These are phyloP conservation scores for Oncorhynchus mykiss DNA, from an alignment of 2,113 vertebrate genomes.

Conservation along the genomic window DNA sequence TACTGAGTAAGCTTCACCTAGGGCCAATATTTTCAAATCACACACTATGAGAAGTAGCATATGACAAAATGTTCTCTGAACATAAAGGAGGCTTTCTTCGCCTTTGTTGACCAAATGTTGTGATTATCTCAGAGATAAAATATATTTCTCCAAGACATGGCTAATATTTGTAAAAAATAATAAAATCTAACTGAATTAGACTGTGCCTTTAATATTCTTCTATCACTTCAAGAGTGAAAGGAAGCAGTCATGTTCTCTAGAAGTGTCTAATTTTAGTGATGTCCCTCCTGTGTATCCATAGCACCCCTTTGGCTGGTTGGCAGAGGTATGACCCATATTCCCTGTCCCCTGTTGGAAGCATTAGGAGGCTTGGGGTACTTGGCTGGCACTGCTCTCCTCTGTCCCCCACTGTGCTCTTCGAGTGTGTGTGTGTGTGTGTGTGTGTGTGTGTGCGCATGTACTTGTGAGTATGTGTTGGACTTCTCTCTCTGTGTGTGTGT, in stretches of 20 bases:
- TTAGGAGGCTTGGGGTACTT: not conserved
- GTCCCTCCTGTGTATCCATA: constrained; percentile 21
- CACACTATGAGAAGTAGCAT: not conserved
- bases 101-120: no score
- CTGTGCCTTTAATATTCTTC: no score
- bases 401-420: not conserved
- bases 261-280: constrained; percentile 46
- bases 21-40: not conserved
- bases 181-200: no score
- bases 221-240: not conserved
- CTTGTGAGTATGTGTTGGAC: not conserved
- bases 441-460: no score
- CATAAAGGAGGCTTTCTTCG: no score
- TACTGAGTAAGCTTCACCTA: no score
- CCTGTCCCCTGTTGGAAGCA: constrained; percentile 13
- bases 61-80: no score
- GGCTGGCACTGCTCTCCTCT: not conserved
- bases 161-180: no score
- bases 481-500: no score
- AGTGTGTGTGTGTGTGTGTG: not conserved
- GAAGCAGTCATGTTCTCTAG: not conserved
- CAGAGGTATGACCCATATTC: constrained; percentile 43
- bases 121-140: no score
- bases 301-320: not conserved
- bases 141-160: no score